Base-by-base conservation (phyloP, 2,888 invertebrate genomes). In the Meteorus colon region DNA sequence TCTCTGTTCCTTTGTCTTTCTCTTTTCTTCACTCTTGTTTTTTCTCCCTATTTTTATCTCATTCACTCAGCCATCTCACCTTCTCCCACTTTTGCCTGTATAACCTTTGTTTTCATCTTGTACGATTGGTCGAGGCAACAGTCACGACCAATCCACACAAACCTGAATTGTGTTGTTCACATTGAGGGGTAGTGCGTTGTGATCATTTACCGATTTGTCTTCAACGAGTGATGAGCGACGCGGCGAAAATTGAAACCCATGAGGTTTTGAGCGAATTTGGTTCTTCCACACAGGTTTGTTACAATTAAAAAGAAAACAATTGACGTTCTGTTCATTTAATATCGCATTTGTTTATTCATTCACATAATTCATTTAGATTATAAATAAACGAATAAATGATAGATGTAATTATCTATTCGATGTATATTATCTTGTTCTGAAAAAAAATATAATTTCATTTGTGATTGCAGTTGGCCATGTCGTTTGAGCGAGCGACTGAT, bases 381-480 rank as follows among this genome's bases (percentile, higher is more conserved):
- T 67, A 29, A 31, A 27, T 34, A 16, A 45, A 14, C 14, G 34
- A 14, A 29, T 70, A 24, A 31, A 65, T 59, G 45, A 37, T 48
- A 63, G n/a, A 63, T n/a, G 29, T 5, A 34, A 55, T 29, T 37
- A 55, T 41, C 45, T 2, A 55, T 4, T 55, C 24, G 19, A 55
- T 55, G 8, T 24, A 55, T 19, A 10, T 55, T 19, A 48, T 48
- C n/a, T 55, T n/a, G 19, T n/a, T 8, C 5, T 27, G 5, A 51
- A 5, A 55, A 55, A 24, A 14, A 71, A 45, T 31, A 37, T 62
- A n/a, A 31, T 59, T 51, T 48, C 19, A 45, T 69, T 73, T 67
- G 27, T 63, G 51, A 8, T 81, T 80, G 8, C 77, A 86, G 86
- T 77, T 84, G 77, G 81, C 80, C 34, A 80, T 83, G 78, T 80